Evolutionary conservation across 2,113 vertebrate species (phyloP), one percentile per base, ranked within the genome.

Genomic region (Alexandromys fortis): DNA sequence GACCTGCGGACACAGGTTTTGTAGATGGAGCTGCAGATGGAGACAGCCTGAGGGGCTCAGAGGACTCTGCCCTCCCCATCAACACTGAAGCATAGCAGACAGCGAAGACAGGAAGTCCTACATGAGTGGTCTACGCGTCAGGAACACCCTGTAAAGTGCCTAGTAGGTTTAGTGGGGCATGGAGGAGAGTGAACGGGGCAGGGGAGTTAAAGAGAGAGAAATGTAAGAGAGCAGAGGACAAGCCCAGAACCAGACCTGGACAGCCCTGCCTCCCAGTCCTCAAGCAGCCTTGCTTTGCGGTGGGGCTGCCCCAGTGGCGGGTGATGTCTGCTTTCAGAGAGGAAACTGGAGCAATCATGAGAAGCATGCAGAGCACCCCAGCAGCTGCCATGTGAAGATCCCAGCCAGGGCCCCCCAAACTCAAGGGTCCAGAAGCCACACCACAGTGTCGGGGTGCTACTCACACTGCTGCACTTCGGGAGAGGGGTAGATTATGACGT

Each of bases 341-440:
- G 98, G 98, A 99, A 99, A 99, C 99, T 99, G 98, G 99, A 99
- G 98, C 98, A 97, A 99, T 99, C 99, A 99, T 99, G 99, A 99
- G 99, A 98, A 98, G 99, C 99, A 99, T 99, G 99, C 99, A 99
- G 99, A 99, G 98, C 98, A 98, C 97, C 98, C 98, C 97, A 87
- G 97, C 97, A 77, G 87, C 96, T 97, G 97, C 98, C 90, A 95
- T 97, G 0, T 33, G 86, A 89, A 42, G 92, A 73, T 28, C 94
- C 96, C 88, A 83, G 97, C 88, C 82, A 52, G 5, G 45, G 65
- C 87, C 95, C 95, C 97, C 94, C 97, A 92, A 90, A 96, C 92
- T 89, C 91, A 38, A 98, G 97, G 89, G 92, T 97, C 96, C 98
- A 98, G 96, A 98, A 97, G 97, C 97, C 89, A 96, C 95, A 86